Evolutionary conservation across 2,113 vertebrate species (phyloP).

Genomic region (Rhinichthys klamathensis): DNA sequence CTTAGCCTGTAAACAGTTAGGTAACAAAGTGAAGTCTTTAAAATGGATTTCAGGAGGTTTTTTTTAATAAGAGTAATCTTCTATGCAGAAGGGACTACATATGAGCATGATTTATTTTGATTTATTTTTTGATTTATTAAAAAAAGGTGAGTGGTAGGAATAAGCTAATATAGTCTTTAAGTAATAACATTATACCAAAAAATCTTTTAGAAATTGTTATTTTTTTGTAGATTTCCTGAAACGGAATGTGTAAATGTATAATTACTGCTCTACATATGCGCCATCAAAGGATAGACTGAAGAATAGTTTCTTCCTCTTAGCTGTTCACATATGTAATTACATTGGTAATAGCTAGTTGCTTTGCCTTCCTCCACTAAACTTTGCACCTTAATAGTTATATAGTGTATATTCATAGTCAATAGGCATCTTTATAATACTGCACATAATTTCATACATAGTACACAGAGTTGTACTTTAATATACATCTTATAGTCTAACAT

Average conservation of each 20-base stretch:
- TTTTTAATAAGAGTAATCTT: neutral
- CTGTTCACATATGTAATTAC: neutral
- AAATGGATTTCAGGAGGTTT: constrained; percentile 31
- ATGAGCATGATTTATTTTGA: neutral
- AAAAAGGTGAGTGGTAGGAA: neutral
- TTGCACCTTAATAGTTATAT: neutral
- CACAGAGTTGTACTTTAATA: neutral
- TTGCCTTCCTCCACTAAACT: neutral
- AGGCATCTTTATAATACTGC: neutral
- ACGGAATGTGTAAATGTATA: neutral
- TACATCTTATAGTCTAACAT: neutral
- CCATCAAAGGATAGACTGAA: neutral
- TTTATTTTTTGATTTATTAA: neutral
- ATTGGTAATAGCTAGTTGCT: constrained; percentile 9
- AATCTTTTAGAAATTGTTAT: too few species aligned
- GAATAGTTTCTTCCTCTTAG: neutral
- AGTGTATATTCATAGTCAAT: neutral
- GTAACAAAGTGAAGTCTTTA: constrained; percentile 28
- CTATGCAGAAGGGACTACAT: neutral
- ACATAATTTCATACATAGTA: neutral
- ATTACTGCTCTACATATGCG: neutral
- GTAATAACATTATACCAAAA: too few species aligned
- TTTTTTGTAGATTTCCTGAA: neutral
- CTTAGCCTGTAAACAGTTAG: constrained; percentile 35
- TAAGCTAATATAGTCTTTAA: neutral